Evolutionary conservation across 2,113 vertebrate species (phyloP).

Genomic region (Passer domesticus): DNA sequence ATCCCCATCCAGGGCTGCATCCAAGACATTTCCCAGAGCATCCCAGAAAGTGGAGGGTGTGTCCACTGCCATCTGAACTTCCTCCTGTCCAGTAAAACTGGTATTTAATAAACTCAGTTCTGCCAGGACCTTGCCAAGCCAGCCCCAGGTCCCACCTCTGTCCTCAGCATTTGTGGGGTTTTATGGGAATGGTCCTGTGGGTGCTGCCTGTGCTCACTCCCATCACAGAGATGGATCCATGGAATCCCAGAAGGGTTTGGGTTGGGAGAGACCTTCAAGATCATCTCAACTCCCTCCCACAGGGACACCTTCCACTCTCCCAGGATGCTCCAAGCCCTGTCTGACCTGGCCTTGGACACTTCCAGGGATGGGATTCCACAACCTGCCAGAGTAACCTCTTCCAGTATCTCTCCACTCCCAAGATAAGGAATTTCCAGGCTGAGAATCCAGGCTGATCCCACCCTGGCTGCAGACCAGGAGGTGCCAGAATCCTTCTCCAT

Average conservation of each 20-base stretch:
- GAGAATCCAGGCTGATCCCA: background rate
- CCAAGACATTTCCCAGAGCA: background rate
- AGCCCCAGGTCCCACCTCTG: background rate
- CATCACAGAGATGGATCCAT: background rate
- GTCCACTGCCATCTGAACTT: fast-evolving
- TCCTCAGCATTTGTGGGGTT: fast-evolving
- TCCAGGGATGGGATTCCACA: background rate
- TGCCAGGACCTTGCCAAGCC: background rate
- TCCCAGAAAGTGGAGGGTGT: background rate
- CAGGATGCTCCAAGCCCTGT: fast-evolving
- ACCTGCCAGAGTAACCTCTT: background rate
- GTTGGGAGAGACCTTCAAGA: background rate
- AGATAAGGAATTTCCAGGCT: background rate
- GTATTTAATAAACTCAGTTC: background rate
- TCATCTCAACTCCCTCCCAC: background rate
- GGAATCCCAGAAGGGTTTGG: background rate
- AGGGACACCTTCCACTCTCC: background rate
- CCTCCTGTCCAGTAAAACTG: background rate
- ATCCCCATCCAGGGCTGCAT: background rate
- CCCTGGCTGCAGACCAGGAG: background rate
- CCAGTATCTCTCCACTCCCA: background rate
- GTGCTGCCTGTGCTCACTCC: background rate
- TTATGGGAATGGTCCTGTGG: background rate
- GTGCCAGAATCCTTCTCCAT: background rate
- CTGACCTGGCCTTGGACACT: background rate